Conservation (phyloP, 2,797 vertebrate genomes). For the Aphelocoma californica region DNA sequence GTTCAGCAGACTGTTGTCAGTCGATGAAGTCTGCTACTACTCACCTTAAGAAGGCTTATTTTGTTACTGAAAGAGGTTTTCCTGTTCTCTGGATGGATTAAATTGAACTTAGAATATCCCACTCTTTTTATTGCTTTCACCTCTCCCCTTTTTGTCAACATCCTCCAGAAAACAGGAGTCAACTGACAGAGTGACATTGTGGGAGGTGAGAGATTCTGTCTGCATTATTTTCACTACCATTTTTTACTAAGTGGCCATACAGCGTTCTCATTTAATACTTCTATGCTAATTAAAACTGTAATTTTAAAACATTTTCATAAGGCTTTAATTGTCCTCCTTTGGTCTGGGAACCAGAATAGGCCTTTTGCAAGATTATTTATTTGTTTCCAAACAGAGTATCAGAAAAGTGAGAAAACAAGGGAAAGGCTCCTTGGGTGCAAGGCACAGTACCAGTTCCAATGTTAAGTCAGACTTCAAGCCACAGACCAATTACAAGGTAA, state of each 20-base stretch:
- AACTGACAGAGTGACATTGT: neutral
- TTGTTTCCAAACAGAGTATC: neutral
- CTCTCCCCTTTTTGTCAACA: neutral
- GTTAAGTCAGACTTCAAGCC: neutral
- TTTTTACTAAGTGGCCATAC: neutral
- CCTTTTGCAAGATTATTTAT: neutral
- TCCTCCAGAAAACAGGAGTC: neutral
- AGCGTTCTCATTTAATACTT: neutral
- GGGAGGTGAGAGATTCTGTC: neutral
- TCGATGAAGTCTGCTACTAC: neutral
- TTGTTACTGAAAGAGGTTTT: conserved; percentile 28
- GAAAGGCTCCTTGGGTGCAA: neutral
- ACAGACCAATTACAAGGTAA: neutral
- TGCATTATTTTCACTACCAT: neutral
- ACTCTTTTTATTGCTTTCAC: neutral
- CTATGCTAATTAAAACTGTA: neutral
- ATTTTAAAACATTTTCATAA: neutral
- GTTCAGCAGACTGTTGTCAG: neutral
- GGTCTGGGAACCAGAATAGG: neutral
- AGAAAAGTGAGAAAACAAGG: neutral
- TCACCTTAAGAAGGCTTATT: neutral
- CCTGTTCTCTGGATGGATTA: neutral
- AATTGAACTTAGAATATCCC: neutral
- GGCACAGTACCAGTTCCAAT: neutral
- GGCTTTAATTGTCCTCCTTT: neutral